Base-by-base conservation (phyloP, 2,888 invertebrate genomes). In the Diplazon laetatorius region DNA sequence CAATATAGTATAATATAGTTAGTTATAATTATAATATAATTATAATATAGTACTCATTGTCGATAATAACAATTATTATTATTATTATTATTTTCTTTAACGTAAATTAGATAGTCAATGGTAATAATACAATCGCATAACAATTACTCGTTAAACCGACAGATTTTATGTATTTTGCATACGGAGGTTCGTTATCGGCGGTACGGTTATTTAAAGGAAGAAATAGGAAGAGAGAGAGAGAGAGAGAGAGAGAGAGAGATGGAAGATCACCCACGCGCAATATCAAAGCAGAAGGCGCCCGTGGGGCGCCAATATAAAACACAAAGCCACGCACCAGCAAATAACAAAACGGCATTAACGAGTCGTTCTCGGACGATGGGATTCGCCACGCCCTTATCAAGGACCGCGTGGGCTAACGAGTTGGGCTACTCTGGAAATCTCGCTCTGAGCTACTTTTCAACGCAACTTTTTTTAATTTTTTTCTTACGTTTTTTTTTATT, bases 321-420 rank as follows among this genome's bases (percentile, higher is more conserved):
- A 62, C 55, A 35, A 57, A 35, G 39, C 30, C 37, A 68, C n/a
- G n/a, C 42, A n/a, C 16, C 37, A n/a, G 22, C 37, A 57, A 60
- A 55, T 16, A 62, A 77, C 14, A 62, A 72, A 60, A 60, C 37
- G 16, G 16, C n/a, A 18, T 46, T n/a, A 59, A 62, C 37, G 35
- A 42, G 46, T 16, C 39, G 70, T 2, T 30, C 30, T 2, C 30
- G 30, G 2, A 39, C 16, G 60, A 63, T 57, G 55, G 44, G 25
- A 35, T 70, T 60, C 57, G 76, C 59, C 76, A 70, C 76, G 76
- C 76, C 70, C 37, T 65, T 37, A 55, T 18, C 35, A 35, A 5
- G 25, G n/a, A 39, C 16, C 39, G 71, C 71, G 71, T 71, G 71
- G 71, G 62, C 52, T 71, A 62, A 71, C 71, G 71, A 71, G 60